Evolutionary conservation across 2,797 vertebrate species (phyloP).

Genomic region (Alosa sapidissima): DNA sequence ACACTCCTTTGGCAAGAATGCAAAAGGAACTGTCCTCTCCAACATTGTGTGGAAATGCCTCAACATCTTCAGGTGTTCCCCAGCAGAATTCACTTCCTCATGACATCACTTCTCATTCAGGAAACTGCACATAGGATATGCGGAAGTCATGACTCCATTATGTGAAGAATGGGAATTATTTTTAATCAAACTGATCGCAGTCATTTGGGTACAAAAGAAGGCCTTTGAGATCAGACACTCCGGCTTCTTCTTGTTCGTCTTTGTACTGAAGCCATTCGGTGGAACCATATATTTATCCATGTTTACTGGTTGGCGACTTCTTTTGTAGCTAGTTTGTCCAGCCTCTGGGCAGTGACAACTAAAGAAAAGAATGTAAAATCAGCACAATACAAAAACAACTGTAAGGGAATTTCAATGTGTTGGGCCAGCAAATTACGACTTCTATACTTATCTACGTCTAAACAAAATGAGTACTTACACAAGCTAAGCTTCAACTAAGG

Average conservation of each 20-base stretch:
- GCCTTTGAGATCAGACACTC: not conserved
- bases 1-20: constrained; percentile 35
- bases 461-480: not conserved
- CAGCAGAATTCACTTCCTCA: constrained; percentile 43
- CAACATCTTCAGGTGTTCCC: constrained; percentile 42
- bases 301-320: not conserved
- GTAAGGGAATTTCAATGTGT: not conserved
- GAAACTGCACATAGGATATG: constrained; percentile 52
- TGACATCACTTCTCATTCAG: constrained; percentile 49
- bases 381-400: not conserved
- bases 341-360: not conserved
- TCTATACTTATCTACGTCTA: not conserved
- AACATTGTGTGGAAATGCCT: constrained; percentile 48
- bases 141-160: constrained; percentile 39
- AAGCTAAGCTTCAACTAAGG: not conserved
- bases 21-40: constrained; percentile 38
- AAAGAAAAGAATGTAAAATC: constrained; percentile 8
- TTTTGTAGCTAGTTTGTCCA: not conserved
- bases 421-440: not conserved
- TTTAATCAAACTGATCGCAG: constrained; percentile 25
- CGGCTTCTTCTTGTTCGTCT: not conserved
- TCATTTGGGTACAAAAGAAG: not conserved
- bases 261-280: not conserved
- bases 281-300: not conserved
- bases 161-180: constrained; percentile 42